Evolutionary conservation across 1,140 invertebrate species (phyloP), one percentile per base, ranked within the genome.

Genomic region (Diabrotica virgifera): DNA sequence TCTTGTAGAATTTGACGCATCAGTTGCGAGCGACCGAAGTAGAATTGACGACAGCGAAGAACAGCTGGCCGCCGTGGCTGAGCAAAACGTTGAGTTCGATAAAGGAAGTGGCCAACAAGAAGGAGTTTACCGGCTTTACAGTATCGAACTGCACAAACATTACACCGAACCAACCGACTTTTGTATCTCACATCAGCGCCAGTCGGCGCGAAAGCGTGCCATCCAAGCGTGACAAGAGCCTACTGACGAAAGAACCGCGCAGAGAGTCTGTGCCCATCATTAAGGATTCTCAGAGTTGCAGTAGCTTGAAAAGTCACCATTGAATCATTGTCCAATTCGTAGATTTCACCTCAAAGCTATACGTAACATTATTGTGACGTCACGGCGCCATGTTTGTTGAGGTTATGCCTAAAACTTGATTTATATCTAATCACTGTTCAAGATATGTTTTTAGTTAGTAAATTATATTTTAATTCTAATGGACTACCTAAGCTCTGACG

Each of bases 1-100:
- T 7, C 59, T 75, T 81, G 59, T 79, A 95, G 88, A 94, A 97
- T 80, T 80, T 97, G 46, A 95, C 90, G n/a, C 95, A 98, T 82
- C 92, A 96, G 76, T 81, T 97, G 53, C 90, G 89, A 73, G 85
- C 92, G 0, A 89, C 93, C 0, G 81, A 94, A 36, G 85, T 88
- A 37, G 94, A 97, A 79, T 81, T 94, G 55, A 90, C 93, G 77
- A 84, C 88, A 2, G 87, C 89, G 0, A 89, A 89, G 64, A 90
- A 90, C 62, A 86, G 86, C 36, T 91, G 90, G 83, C 86, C 90
- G 5, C 90, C 91, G 2, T 97, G 95, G 95, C 84, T 96, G 10
- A 91, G 92, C 56, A 95, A 95, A 80, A 96, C 94, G 0, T 81
- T 95, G 36, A 78, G 64, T 55, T 79, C 78, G n/a, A 78, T 79